Evolutionary conservation across 1,140 invertebrate genomes (phyloP).

Genomic region (Drosophila baimaii): DNA sequence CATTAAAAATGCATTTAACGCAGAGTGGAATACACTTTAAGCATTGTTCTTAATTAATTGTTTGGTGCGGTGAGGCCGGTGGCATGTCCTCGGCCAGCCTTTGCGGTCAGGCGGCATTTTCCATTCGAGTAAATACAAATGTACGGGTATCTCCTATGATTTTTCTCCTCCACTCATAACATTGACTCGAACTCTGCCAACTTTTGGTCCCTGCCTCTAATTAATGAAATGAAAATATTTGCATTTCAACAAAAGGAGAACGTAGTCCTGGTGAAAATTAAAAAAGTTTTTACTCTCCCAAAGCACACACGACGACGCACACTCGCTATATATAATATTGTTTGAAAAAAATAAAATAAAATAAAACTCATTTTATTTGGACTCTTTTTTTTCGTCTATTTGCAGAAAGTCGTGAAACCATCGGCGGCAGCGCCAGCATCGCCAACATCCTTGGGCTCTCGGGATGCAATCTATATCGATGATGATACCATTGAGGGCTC

Average conservation of each 20-base stretch:
- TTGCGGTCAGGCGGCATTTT: constrained; percentile 47
- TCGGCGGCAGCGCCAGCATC: constrained; percentile 52
- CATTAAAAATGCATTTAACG: constrained; percentile 79
- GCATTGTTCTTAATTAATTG: constrained; percentile 74
- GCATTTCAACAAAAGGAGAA: constrained; percentile 40
- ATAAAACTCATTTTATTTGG: constrained; percentile 7
- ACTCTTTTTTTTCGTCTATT: constrained; percentile 34
- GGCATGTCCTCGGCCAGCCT: constrained; percentile 27
- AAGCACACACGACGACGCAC: neutral
- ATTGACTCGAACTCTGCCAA: constrained; percentile 5
- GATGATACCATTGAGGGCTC: constrained; percentile 85
- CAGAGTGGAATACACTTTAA: constrained; percentile 34
- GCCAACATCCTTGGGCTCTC: constrained; percentile 42
- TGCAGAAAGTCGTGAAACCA: constrained; percentile 78
- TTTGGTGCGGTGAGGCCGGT: constrained; percentile 30
- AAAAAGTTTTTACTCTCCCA: constrained; percentile 62
- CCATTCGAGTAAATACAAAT: constrained; percentile 4
- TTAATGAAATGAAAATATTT: constrained; percentile 78
- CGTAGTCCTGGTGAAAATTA: constrained; percentile 58
- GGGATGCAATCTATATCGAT: constrained; percentile 85
- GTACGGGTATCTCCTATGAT: neutral
- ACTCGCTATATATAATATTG: constrained; percentile 15
- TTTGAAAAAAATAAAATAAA: neutral
- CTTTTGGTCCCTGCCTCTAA: constrained; percentile 44
- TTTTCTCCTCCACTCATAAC: constrained; percentile 15